Conservation (phyloP, 2,797 vertebrate species). For the Dipus sagitta region DNA sequence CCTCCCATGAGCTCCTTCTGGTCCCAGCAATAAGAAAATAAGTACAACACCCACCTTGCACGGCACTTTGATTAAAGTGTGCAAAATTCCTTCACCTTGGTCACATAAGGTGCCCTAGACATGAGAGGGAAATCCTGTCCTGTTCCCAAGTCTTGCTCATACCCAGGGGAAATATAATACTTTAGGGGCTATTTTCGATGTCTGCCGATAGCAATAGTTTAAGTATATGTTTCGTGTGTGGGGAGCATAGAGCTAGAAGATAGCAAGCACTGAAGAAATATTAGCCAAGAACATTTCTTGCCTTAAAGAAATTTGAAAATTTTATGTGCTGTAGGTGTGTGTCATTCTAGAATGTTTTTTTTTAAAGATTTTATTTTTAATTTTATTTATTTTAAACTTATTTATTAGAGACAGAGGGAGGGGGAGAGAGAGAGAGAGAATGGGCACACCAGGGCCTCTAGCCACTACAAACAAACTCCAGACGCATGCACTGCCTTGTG, state of each 20-base stretch:
- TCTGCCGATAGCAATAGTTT: background rate
- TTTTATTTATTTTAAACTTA: too few relatives aligned
- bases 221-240: background rate
- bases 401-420: too few relatives aligned
- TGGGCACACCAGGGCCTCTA: too few relatives aligned
- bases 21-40: too few relatives aligned
- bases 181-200: background rate
- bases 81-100: background rate
- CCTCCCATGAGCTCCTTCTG: too few relatives aligned
- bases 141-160: background rate
- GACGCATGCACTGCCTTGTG: too few relatives aligned
- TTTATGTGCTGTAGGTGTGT: background rate
- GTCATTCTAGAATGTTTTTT: background rate
- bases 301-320: background rate
- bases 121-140: background rate
- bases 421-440: too few relatives aligned
- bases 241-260: background rate
- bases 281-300: background rate
- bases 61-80: background rate
- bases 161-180: background rate
- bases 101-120: background rate
- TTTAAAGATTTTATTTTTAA: too few relatives aligned
- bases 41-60: background rate
- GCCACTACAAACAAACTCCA: too few relatives aligned
- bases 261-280: background rate